These are phyloP conservation scores for Vidua macroura DNA, from an alignment of 2,113 vertebrate genomes.

Conservation along the genomic window DNA sequence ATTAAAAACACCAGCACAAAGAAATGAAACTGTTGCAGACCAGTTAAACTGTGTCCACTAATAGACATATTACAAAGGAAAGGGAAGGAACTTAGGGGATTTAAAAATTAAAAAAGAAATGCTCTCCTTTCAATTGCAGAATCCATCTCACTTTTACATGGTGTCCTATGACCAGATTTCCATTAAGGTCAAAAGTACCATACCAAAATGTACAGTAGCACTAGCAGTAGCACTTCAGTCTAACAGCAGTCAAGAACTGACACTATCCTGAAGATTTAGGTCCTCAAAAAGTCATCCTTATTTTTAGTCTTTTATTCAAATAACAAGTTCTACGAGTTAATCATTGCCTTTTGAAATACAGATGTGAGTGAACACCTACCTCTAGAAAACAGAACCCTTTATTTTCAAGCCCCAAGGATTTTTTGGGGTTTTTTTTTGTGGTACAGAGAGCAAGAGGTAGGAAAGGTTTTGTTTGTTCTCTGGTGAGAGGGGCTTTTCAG, in stretches of 20 bases:
- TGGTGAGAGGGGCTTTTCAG: rapidly evolving
- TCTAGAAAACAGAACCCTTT: not conserved
- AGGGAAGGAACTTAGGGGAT: not conserved
- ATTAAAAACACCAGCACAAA: constrained; percentile 64
- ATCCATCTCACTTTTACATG: not conserved
- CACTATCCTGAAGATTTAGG: not conserved
- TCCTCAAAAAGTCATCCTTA: not conserved
- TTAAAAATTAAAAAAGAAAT: not conserved
- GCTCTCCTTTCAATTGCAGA: constrained; percentile 22
- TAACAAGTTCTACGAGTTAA: not conserved
- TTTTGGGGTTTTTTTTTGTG: not conserved
- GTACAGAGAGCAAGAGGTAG: constrained; percentile 6
- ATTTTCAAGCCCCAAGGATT: not conserved
- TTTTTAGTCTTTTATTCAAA: not conserved
- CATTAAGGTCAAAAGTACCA: not conserved
- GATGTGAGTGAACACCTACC: not conserved
- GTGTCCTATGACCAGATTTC: not conserved
- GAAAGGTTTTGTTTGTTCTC: not conserved
- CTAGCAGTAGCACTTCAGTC: not conserved
- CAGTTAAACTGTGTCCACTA: constrained; percentile 45
- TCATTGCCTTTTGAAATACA: not conserved
- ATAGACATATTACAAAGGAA: constrained; percentile 30
- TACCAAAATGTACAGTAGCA: not conserved
- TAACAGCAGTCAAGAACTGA: not conserved
- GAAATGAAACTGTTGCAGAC: constrained; percentile 58